Evolutionary conservation across 2,888 invertebrate genomes (phyloP).

Genomic region (Melangyna quadrimaculata): DNA sequence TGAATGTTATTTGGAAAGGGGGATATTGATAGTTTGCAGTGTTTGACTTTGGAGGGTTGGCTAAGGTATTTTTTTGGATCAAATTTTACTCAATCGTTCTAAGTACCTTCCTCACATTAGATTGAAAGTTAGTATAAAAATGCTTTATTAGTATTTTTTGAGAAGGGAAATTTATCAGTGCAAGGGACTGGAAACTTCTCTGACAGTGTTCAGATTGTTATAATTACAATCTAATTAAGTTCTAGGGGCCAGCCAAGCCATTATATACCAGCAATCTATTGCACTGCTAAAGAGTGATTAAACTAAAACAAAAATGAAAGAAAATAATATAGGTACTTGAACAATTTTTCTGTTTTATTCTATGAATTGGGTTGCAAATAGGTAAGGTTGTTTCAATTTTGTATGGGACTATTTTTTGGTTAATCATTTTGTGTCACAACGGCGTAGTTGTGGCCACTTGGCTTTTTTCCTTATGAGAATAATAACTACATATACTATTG

Average conservation of each 20-base stretch:
- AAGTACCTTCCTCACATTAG: background rate
- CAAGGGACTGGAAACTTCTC: background rate
- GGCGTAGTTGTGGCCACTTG: no score
- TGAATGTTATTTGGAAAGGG: background rate
- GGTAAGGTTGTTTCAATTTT: no score
- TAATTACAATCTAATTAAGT: constrained; percentile 35
- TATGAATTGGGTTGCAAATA: no score
- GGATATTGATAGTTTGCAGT: constrained; percentile 13
- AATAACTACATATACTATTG: no score
- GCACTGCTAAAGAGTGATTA: no score
- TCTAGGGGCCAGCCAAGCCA: background rate
- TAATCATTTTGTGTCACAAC: no score
- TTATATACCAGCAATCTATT: no score
- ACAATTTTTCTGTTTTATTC: no score
- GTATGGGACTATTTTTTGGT: no score
- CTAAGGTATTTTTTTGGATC: constrained; percentile 12
- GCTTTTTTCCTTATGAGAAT: no score
- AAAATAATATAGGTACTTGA: no score
- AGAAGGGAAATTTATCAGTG: constrained; percentile 32
- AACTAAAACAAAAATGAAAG: no score
- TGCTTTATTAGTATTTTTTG: constrained; percentile 15
- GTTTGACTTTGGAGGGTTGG: constrained; percentile 34
- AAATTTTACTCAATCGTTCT: constrained; percentile 20
- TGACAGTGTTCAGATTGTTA: constrained; percentile 15
- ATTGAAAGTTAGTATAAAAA: constrained; percentile 1